phyloP scores from a whole-genome alignment of 2,113 vertebrate genomes.

The Alligator sinensis region DNA sequence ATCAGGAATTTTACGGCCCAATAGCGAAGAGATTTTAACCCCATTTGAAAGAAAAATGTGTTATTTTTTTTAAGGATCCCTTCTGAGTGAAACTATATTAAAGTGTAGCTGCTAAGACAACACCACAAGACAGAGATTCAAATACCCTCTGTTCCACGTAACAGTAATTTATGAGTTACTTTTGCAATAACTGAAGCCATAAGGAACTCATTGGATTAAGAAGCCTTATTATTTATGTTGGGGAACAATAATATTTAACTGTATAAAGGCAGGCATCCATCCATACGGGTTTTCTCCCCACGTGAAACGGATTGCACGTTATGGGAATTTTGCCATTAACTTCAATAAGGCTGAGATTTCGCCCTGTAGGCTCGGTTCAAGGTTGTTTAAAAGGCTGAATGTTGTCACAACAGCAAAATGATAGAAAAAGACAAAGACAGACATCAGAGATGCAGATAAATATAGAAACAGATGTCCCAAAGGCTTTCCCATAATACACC shows the following conservation, averaged over 20 bases:
- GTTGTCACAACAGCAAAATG: background rate
- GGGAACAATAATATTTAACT: constrained; percentile 9
- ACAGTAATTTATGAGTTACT: constrained; percentile 5
- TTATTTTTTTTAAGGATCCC: background rate
- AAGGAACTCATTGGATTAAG: constrained; percentile 47
- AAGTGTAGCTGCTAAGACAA: constrained; percentile 52
- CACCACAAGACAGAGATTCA: constrained; percentile 6
- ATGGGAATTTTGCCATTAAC: constrained; percentile 40
- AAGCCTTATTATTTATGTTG: constrained; percentile 18
- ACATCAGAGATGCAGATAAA: background rate
- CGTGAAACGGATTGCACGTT: background rate
- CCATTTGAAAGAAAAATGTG: background rate
- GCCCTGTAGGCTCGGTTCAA: rapidly evolving
- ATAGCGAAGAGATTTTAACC: constrained; percentile 16
- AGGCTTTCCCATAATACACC: background rate
- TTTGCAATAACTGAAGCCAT: constrained; percentile 13
- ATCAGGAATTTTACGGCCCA: constrained; percentile 21
- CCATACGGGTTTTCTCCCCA: background rate
- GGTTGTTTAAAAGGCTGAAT: constrained; percentile 31
- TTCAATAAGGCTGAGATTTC: background rate
- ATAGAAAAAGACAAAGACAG: background rate
- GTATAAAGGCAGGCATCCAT: constrained; percentile 7
- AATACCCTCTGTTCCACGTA: background rate
- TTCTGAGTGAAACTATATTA: constrained; percentile 49
- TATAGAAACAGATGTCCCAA: background rate